Evolutionary conservation across 2,113 vertebrate genomes (phyloP).

Genomic region (Sebastes schlegelii): DNA sequence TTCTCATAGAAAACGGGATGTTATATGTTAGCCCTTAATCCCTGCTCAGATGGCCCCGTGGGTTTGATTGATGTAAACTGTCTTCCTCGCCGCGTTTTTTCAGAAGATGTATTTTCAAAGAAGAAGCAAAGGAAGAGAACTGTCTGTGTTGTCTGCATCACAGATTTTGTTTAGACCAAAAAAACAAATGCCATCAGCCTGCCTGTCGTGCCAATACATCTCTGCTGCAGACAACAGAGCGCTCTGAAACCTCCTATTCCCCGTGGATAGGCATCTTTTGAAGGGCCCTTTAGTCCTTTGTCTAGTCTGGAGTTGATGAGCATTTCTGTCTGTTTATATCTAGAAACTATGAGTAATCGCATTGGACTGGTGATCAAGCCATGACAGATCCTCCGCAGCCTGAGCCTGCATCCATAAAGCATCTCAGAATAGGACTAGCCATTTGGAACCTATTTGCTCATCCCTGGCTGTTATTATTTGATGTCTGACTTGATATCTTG

Average conservation of each 20-base stretch:
- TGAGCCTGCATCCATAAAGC: slow-evolving; percentile 33
- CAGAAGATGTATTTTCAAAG: slow-evolving; percentile 31
- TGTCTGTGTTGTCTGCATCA: slow-evolving; percentile 52
- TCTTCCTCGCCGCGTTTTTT: slow-evolving; percentile 29
- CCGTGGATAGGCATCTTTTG: slow-evolving; percentile 48
- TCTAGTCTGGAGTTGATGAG: slow-evolving; percentile 67
- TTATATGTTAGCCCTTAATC: slow-evolving; percentile 34
- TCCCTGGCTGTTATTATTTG: slow-evolving; percentile 36
- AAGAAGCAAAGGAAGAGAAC: slow-evolving; percentile 45
- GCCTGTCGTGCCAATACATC: slow-evolving; percentile 40
- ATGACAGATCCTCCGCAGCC: slow-evolving; percentile 35
- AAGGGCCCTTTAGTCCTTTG: slow-evolving; percentile 67
- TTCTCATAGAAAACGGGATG: neutral
- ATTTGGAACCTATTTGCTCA: slow-evolving; percentile 48
- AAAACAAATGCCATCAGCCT: slow-evolving; percentile 57
- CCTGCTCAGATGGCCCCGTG: slow-evolving; percentile 16
- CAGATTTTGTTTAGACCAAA: slow-evolving; percentile 53
- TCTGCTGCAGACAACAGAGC: slow-evolving; percentile 54
- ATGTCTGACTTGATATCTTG: slow-evolving; percentile 40
- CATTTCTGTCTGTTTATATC: slow-evolving; percentile 53
- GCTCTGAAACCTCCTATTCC: slow-evolving; percentile 51
- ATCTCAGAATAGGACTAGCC: slow-evolving; percentile 26
- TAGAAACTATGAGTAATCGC: slow-evolving; percentile 47
- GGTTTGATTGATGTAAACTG: slow-evolving; percentile 48
- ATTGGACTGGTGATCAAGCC: slow-evolving; percentile 54